A percentile compares a stretch with the other conserved stretches of the same genome.
These are phyloP conservation scores for Heliothis virescens DNA, from an alignment of 1,140 invertebrate genomes.

Conservation along the genomic window DNA sequence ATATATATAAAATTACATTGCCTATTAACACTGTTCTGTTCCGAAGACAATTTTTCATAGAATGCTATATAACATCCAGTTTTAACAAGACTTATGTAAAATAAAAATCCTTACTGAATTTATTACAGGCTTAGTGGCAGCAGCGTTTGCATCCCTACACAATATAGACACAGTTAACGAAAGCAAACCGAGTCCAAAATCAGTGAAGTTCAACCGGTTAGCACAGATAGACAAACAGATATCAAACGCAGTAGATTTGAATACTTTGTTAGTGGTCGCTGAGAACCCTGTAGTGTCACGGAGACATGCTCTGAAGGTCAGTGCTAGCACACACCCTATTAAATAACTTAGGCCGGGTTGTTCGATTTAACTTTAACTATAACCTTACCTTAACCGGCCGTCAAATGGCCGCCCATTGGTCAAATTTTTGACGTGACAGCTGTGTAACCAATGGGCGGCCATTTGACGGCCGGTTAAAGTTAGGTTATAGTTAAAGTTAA, in stretches of 20 bases:
- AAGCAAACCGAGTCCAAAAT: slow-evolving; percentile 73
- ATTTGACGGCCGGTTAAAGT: too few species aligned
- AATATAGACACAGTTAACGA: slow-evolving; percentile 58
- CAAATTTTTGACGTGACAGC: too few species aligned
- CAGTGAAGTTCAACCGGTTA: slow-evolving; percentile 65
- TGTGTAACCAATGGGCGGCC: too few species aligned
- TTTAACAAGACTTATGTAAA: too few species aligned
- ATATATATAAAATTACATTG: neutral
- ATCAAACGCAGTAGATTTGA: slow-evolving; percentile 86
- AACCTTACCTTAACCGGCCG: too few species aligned
- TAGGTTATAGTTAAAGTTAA: too few species aligned
- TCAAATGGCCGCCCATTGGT: too few species aligned
- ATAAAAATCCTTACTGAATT: too few species aligned
- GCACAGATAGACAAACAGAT: slow-evolving; percentile 85
- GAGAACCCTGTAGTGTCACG: slow-evolving; percentile 86
- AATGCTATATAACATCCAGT: too few species aligned
- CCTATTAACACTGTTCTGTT: neutral
- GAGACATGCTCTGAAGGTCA: slow-evolving; percentile 88
- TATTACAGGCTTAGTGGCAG: slow-evolving; percentile 86
- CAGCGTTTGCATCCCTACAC: slow-evolving; percentile 88
- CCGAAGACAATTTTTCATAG: neutral
- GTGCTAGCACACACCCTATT: neutral
- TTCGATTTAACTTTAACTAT: too few species aligned
- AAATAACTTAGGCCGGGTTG: too few species aligned
- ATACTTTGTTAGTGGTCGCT: slow-evolving; percentile 87